Percentiles rank a stretch among this genome's conserved stretches.
phyloP scores from a whole-genome alignment of 2,888 invertebrate species.

The Coelopa pilipes region DNA sequence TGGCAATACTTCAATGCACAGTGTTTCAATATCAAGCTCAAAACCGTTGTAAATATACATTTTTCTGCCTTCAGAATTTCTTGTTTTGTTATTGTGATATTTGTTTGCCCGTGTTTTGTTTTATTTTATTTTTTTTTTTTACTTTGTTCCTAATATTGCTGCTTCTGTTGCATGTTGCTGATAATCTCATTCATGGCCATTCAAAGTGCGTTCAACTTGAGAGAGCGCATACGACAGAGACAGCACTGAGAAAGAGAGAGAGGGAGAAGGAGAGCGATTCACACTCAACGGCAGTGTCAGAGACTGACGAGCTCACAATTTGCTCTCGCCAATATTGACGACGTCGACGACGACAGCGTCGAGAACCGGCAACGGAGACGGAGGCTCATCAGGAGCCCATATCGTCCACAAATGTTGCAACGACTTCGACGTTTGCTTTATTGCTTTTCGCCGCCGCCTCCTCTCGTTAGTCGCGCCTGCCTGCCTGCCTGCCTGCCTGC shows the following conservation, averaged over 20 bases:
- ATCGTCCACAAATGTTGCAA: no score
- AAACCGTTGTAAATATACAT: neutral
- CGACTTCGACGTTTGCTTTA: no score
- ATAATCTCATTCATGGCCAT: slow-evolving; percentile 36
- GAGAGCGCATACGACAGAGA: neutral
- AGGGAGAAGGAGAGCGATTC: no score
- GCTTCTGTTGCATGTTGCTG: slow-evolving; percentile 2
- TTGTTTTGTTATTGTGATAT: slow-evolving; percentile 11
- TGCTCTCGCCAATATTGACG: no score
- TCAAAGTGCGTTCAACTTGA: slow-evolving; percentile 30
- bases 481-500: no score
- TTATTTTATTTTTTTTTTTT: neutral
- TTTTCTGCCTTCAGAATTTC: neutral
- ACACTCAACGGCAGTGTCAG: no score
- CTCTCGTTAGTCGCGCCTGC: no score
- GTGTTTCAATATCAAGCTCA: neutral
- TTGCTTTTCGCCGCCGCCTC: no score
- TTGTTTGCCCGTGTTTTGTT: neutral
- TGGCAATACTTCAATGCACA: neutral
- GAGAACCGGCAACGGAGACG: no score
- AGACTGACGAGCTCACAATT: no score
- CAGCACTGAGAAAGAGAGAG: neutral
- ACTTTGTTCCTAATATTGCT: neutral
- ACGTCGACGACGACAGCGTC: no score
- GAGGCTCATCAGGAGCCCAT: no score